Evolutionary conservation across 2,797 vertebrate genomes (phyloP), one percentile per base, ranked within the genome.

Genomic region (Cirrhinus molitorella): DNA sequence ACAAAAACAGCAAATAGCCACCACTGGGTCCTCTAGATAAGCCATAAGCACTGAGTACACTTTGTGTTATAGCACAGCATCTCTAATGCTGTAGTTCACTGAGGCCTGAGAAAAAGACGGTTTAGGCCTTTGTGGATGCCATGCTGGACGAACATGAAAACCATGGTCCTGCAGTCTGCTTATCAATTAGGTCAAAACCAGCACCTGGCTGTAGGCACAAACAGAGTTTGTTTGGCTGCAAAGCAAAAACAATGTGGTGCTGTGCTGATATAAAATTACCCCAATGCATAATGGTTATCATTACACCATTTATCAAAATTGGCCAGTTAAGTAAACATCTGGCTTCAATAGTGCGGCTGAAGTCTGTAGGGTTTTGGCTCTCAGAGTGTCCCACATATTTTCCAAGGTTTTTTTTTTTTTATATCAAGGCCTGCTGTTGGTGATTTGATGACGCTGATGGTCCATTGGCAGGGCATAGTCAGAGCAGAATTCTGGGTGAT

Each of bases 391-490:
- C 89, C 90, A 90, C 92, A 95, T 95, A 94, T 89, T 95, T 96
- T 96, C 93, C 92, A 92, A 90, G 86, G 76, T 91, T 93, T 92
- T 82, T 12, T 87, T 61, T 77, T 85, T 75, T 85, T 75, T 92
- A 93, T 95, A 93, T 94, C 92, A 92, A 90, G 80, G 89, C 87
- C 93, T 93, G 88, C 93, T 95, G 91, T 94, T 93, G 93, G 92
- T 92, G 92, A 95, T 94, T 95, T 96, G 93, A 96, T 91, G 89
- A 96, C 94, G 91, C 92, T 96, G 94, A 95, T 95, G 94, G 90
- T 93, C 91, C 91, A 94, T 94, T 93, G 89, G 79, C 75, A 89
- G 89, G 90, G 91, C 86, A 91, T 88, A 83, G 90, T 87, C 73
- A 84, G 88, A 91, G n/a, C n/a, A 57, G 91, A 91, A 93, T 93